phyloP scores from a whole-genome alignment of 2,797 vertebrate genomes.

The Ceryle rudis region DNA sequence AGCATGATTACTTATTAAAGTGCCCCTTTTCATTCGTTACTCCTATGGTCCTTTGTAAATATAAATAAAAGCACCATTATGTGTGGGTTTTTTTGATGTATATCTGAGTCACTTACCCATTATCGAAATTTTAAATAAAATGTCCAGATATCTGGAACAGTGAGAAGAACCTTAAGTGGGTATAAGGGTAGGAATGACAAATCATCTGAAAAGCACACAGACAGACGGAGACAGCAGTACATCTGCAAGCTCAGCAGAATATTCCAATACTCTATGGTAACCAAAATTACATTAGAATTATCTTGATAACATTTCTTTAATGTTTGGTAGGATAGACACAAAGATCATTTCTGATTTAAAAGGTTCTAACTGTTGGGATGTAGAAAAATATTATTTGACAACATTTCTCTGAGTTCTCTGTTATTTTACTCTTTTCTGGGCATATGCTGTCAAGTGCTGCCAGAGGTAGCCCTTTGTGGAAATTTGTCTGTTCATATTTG shows the following conservation, averaged over 20 bases:
- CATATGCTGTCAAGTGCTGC: background rate
- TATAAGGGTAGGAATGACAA: background rate
- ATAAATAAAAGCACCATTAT: background rate
- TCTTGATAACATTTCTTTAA: background rate
- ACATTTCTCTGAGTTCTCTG: background rate
- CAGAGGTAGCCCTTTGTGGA: background rate
- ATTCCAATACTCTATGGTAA: background rate
- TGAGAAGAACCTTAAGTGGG: background rate
- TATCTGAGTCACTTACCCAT: background rate
- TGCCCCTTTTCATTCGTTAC: background rate
- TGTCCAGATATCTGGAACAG: background rate
- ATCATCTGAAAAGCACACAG: background rate
- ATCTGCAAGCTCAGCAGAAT: background rate
- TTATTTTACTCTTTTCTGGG: background rate
- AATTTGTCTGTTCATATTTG: background rate
- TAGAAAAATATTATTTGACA: background rate
- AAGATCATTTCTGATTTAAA: background rate
- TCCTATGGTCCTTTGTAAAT: background rate
- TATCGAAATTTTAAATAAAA: background rate
- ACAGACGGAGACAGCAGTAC: background rate
- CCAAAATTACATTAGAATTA: background rate
- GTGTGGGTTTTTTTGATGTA: background rate
- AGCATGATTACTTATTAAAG: background rate
- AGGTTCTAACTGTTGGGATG: background rate
- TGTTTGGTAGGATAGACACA: background rate